Evolutionary conservation across 2,888 invertebrate genomes (phyloP).

Genomic region (Ceratothoa steindachneri): DNA sequence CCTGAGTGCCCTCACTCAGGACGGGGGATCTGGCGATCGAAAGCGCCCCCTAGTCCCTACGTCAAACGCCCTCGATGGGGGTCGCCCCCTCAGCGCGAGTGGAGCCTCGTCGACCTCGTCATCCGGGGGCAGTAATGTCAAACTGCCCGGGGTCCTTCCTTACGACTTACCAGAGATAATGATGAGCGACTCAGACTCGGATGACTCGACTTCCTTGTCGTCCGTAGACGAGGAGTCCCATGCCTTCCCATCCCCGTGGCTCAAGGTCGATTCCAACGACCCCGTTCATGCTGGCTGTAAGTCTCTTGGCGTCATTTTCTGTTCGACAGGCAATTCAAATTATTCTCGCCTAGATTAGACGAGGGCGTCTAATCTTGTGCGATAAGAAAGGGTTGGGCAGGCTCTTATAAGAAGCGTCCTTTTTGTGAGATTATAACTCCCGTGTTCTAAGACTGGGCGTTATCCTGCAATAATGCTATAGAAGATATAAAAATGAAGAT

Average conservation of each 20-base stretch:
- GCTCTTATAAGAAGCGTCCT: too few species aligned
- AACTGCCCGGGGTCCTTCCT: too few species aligned
- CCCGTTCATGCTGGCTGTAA: constrained; percentile 34
- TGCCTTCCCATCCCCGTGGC: constrained; percentile 34
- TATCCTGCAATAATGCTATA: too few species aligned
- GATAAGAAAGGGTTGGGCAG: too few species aligned
- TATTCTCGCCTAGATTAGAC: too few species aligned
- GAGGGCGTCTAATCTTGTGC: too few species aligned
- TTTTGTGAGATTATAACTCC: too few species aligned
- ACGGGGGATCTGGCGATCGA: background rate
- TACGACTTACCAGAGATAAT: constrained; percentile 26
- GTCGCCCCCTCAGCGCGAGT: constrained; percentile 30
- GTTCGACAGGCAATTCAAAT: too few species aligned
- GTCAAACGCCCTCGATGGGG: background rate
- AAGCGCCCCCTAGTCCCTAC: background rate
- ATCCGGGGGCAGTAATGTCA: too few species aligned
- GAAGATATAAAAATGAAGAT: too few species aligned
- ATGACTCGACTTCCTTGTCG: constrained; percentile 33
- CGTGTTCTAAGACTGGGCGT: too few species aligned
- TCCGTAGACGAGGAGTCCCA: constrained; percentile 33
- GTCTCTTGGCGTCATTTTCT: too few species aligned
- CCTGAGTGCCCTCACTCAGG: background rate
- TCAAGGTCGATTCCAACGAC: constrained; percentile 36
- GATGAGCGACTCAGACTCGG: constrained; percentile 36
- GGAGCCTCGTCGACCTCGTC: background rate